phyloP scores from a whole-genome alignment of 92 coral and sea anemone species.

The Umimayanthus chanpuru region DNA sequence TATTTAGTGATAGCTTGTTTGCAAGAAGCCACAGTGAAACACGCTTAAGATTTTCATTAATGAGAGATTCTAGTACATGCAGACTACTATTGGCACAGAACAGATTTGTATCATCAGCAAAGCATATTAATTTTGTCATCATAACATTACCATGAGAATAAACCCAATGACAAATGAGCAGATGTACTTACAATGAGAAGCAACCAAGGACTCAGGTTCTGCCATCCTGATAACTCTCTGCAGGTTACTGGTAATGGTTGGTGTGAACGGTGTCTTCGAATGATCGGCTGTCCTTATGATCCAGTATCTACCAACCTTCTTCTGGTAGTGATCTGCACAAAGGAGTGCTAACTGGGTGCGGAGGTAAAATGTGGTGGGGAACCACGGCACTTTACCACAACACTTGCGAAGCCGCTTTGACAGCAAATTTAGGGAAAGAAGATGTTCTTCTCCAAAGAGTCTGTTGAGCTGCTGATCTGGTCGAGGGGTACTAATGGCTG shows the following conservation, averaged over 20 bases:
- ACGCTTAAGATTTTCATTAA: no score
- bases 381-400: conserved; percentile 74
- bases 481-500: conserved; percentile 14
- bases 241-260: conserved; percentile 73
- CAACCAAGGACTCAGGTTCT: conserved; percentile 74
- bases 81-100: no score
- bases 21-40: no score
- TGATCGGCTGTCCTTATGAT: conserved; percentile 72
- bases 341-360: conserved; percentile 66
- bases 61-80: no score
- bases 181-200: conserved; percentile 74
- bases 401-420: conserved; percentile 42
- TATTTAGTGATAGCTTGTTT: no score
- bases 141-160: no score
- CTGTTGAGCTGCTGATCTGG: conserved; percentile 64
- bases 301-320: conserved; percentile 74
- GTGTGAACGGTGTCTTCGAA: conserved; percentile 45
- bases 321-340: conserved; percentile 71
- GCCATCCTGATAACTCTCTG: conserved; percentile 69
- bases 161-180: neutral
- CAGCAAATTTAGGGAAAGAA: conserved; percentile 53
- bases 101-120: no score
- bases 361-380: conserved; percentile 64
- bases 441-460: conserved; percentile 75
- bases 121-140: no score